phyloP scores from a whole-genome alignment of 2,888 invertebrate species.

The Rhaphigaster nebulosa region DNA sequence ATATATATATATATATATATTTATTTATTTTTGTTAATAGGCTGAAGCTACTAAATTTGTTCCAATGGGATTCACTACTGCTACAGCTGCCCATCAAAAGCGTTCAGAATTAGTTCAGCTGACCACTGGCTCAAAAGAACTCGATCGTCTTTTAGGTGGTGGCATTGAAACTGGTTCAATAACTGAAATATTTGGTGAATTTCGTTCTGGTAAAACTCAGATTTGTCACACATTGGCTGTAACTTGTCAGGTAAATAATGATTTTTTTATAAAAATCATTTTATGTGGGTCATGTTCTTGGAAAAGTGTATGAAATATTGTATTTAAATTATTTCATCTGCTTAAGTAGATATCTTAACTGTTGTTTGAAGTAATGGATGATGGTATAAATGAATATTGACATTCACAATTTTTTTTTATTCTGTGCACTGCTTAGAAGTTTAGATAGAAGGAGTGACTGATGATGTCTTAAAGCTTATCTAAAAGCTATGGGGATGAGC shows the following conservation, averaged over 20 bases:
- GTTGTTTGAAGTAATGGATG: neutral
- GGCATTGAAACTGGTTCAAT: constrained; percentile 99
- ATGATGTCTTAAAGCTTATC: too few relatives aligned
- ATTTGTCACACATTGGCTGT: constrained; percentile 97
- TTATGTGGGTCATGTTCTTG: neutral
- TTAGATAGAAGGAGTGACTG: too few relatives aligned
- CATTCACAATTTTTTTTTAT: too few relatives aligned
- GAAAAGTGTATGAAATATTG: neutral
- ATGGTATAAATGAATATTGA: too few relatives aligned
- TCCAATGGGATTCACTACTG: constrained; percentile 98
- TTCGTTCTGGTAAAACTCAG: constrained; percentile 97
- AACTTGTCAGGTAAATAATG: constrained; percentile 85
- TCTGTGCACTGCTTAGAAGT: too few relatives aligned
- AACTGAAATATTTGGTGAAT: constrained; percentile 98
- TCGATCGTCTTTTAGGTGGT: constrained; percentile 92
- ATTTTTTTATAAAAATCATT: neutral
- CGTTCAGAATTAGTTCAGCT: constrained; percentile 95
- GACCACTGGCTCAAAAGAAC: constrained; percentile 94
- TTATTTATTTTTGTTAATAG: constrained; percentile 67
- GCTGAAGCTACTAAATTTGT: constrained; percentile 92
- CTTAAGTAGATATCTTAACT: neutral
- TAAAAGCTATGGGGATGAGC: too few relatives aligned
- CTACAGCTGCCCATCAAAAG: constrained; percentile 95
- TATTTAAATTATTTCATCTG: neutral
- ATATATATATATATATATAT: too few relatives aligned